phyloP scores from a whole-genome alignment of 2,113 vertebrate genomes.

The Sus scrofa region DNA sequence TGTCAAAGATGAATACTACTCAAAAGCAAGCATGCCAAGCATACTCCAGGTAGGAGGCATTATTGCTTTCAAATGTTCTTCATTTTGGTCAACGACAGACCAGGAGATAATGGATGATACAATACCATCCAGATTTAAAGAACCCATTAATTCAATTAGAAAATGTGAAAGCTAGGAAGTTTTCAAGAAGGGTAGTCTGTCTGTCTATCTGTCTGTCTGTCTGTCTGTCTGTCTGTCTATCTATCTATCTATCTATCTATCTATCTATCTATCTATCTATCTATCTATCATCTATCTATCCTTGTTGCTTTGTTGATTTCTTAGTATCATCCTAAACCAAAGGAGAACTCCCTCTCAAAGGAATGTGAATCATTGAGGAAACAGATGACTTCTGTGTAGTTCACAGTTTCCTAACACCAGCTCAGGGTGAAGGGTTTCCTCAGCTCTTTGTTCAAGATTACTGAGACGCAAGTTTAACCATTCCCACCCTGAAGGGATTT shows the following conservation, averaged over 20 bases:
- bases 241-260: too few relatives aligned
- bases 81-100: background rate
- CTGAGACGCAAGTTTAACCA: background rate
- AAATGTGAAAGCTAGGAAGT: background rate
- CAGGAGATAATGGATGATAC: background rate
- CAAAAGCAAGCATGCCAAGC: background rate
- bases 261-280: background rate
- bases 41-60: background rate
- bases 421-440: background rate
- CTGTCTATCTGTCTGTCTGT: background rate
- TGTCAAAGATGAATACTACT: background rate
- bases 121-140: background rate
- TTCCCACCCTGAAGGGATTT: background rate
- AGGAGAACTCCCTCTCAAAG: background rate
- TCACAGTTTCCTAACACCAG: conserved; percentile 33
- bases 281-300: background rate
- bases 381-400: background rate
- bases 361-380: conserved; percentile 23
- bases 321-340: background rate
- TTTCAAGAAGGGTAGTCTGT: background rate
- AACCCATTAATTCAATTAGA: background rate
- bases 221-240: background rate
- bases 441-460: background rate
- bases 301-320: background rate
- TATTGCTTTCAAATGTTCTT: background rate